Evolutionary conservation across 2,113 vertebrate species (phyloP).

Genomic region (Epinephelus fuscoguttatus): DNA sequence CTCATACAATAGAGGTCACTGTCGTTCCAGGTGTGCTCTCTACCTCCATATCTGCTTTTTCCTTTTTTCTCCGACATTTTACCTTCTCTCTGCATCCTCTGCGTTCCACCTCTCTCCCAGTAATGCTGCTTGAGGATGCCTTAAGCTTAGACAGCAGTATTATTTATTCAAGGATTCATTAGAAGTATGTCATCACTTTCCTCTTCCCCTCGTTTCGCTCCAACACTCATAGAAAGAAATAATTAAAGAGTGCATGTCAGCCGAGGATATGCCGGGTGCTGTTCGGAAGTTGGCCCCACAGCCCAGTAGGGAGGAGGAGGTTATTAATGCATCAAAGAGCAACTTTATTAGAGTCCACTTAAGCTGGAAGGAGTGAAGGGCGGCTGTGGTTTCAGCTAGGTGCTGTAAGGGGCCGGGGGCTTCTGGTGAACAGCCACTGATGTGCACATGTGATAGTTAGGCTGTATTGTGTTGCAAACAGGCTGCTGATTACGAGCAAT

Average conservation of each 20-base stretch:
- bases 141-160: constrained; percentile 78
- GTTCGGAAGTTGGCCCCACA: constrained; percentile 51
- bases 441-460: not conserved
- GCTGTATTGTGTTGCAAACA: not conserved
- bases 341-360: constrained; percentile 81
- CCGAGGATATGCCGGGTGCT: constrained; percentile 50
- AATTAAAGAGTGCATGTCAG: constrained; percentile 75
- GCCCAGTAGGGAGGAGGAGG: constrained; percentile 67
- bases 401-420: not conserved
- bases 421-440: constrained; percentile 21
- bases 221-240: constrained; percentile 79
- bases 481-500: not conserved
- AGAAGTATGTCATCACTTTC: constrained; percentile 81
- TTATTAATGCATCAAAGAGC: constrained; percentile 82
- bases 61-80: not conserved
- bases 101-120: constrained; percentile 24
- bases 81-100: constrained; percentile 4
- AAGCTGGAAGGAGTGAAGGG: constrained; percentile 57
- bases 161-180: constrained; percentile 84
- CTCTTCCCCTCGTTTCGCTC: constrained; percentile 69
- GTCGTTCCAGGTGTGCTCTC: constrained; percentile 7
- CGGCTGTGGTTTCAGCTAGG: constrained; percentile 39
- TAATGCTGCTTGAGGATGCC: constrained; percentile 59
- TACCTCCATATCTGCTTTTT: not conserved
- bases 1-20: constrained; percentile 17